Evolutionary conservation across 2,113 vertebrate genomes (phyloP).

Genomic region (Silurus asotus): DNA sequence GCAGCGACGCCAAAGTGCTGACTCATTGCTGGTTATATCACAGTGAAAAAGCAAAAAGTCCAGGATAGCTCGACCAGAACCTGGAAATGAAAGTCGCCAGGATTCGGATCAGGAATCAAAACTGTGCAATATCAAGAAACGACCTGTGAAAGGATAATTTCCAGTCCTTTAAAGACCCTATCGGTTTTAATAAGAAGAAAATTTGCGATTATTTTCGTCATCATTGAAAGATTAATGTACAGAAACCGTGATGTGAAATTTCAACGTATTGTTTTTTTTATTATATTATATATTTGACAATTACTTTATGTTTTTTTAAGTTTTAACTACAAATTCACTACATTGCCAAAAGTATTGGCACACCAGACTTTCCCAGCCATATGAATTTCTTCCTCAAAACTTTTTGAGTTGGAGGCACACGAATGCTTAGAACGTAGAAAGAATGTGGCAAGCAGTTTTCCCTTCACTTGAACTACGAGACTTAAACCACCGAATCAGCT

Average conservation of each 20-base stretch:
- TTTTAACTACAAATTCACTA: too few relatives aligned
- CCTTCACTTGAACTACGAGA: too few relatives aligned
- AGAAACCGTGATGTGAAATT: background rate
- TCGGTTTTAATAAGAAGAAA: background rate
- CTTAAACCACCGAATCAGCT: too few relatives aligned
- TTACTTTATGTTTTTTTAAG: too few relatives aligned
- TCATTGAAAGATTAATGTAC: background rate
- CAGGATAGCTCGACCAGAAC: background rate
- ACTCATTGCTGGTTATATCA: constrained; percentile 7
- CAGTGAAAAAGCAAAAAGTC: background rate
- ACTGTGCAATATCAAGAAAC: background rate
- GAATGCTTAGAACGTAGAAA: too few relatives aligned
- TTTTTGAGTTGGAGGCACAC: too few relatives aligned
- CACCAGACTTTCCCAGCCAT: too few relatives aligned
- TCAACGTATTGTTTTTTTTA: background rate
- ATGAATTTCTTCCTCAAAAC: too few relatives aligned
- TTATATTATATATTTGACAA: background rate
- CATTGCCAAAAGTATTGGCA: background rate
- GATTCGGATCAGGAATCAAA: background rate
- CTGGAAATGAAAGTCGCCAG: background rate
- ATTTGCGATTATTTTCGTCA: background rate
- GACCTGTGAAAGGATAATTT: background rate
- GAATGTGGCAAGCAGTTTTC: too few relatives aligned
- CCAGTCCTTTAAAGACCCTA: background rate
- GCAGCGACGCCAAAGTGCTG: background rate